Conservation (phyloP, 2,888 invertebrate genomes). For the Ichneumon xanthorius region DNA sequence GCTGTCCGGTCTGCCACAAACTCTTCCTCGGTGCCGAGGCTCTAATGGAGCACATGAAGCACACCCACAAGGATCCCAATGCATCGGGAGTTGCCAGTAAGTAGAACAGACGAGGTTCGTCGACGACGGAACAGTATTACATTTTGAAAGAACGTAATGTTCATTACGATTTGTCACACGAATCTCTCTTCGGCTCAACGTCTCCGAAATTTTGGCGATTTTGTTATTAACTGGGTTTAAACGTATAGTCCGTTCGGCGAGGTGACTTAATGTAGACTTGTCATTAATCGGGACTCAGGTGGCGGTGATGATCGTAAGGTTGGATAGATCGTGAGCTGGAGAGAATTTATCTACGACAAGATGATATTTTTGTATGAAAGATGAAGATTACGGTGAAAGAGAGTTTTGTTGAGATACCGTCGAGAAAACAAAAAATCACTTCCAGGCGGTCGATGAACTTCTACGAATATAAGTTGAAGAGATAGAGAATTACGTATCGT, state of each 20-base stretch:
- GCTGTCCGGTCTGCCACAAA: slow-evolving; percentile 97
- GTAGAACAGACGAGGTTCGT: slow-evolving; percentile 82
- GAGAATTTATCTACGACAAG: not conserved
- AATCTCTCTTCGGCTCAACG: slow-evolving; percentile 27
- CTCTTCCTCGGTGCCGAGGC: slow-evolving; percentile 97
- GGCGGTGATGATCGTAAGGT: slow-evolving; percentile 13
- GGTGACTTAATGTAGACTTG: not conserved
- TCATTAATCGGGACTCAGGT: slow-evolving; percentile 16
- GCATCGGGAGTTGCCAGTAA: slow-evolving; percentile 96
- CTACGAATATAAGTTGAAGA: slow-evolving; percentile 31
- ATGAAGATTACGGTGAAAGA: not conserved
- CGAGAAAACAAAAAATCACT: slow-evolving; percentile 18
- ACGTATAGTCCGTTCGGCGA: slow-evolving; percentile 5
- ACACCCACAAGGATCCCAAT: slow-evolving; percentile 96
- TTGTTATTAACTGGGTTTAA: not conserved
- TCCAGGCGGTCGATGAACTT: slow-evolving; percentile 51
- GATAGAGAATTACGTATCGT: slow-evolving; percentile 74
- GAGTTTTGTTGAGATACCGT: not conserved
- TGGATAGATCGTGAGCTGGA: slow-evolving; percentile 40
- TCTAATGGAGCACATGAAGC: slow-evolving; percentile 98
- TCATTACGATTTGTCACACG: not conserved
- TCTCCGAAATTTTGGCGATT: not conserved
- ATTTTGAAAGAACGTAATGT: not conserved
- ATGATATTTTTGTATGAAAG: slow-evolving; percentile 3
- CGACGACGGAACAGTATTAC: slow-evolving; percentile 30